Evolutionary conservation across 2,888 invertebrate genomes (phyloP).

Genomic region (Drosophila eohydei): DNA sequence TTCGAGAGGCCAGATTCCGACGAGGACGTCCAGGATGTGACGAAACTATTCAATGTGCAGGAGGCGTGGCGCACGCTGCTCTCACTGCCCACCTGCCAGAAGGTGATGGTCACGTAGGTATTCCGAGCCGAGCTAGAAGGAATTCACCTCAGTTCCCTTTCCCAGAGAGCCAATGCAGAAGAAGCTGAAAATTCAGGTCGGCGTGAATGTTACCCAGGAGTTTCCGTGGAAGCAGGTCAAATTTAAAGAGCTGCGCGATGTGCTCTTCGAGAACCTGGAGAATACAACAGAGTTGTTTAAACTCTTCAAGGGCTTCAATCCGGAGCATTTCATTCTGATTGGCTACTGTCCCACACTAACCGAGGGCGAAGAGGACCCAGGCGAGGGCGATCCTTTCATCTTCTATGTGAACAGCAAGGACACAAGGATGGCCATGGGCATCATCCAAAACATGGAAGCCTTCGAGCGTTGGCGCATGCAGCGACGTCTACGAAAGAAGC

Average conservation of each 20-base stretch:
- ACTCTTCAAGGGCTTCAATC: constrained; percentile 82
- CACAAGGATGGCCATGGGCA: constrained; percentile 85
- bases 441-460: constrained; percentile 87
- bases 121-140: fast-evolving
- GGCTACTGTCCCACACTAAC: constrained; percentile 89
- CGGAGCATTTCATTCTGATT: constrained; percentile 86
- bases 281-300: constrained; percentile 85
- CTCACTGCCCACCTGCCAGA: constrained; percentile 64
- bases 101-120: constrained; percentile 74
- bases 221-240: constrained; percentile 90
- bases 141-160: background rate
- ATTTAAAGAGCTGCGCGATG: constrained; percentile 88
- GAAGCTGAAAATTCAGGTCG: constrained; percentile 88
- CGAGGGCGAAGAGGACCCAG: constrained; percentile 84
- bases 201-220: constrained; percentile 89
- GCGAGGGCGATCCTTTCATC: constrained; percentile 89
- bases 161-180: constrained; percentile 68
- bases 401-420: constrained; percentile 87
- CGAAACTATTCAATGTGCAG: constrained; percentile 62
- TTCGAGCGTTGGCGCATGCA: constrained; percentile 85
- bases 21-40: constrained; percentile 59
- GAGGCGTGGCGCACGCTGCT: constrained; percentile 78
- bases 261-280: constrained; percentile 86
- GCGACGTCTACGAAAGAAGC: constrained; percentile 87
- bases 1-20: constrained; percentile 72